These are phyloP conservation scores for Clytia hemisphaerica DNA, from an alignment of 30 jellyfish, hydroid and myxozoan species.

Conservation along the genomic window DNA sequence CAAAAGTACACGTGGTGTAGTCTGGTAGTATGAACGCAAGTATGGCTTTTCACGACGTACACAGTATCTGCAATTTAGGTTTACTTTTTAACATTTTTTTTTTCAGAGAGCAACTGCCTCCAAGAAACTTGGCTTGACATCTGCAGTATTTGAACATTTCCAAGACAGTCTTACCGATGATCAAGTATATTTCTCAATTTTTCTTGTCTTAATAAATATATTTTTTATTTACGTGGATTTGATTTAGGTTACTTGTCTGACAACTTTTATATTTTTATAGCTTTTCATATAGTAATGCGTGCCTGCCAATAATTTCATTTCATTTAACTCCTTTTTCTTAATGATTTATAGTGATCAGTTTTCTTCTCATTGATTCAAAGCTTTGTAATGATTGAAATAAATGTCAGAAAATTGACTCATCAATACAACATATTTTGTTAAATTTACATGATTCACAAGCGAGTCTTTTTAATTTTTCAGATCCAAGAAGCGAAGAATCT, in stretches of 20 bases:
- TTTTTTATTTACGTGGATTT: not conserved
- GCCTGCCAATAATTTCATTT: too few relatives aligned
- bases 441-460: not conserved
- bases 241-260: not conserved
- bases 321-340: too few relatives aligned
- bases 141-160: conserved; percentile 1
- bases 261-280: too few relatives aligned
- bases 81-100: not conserved
- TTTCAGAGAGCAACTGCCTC: conserved; percentile 48
- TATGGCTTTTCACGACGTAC: too few relatives aligned
- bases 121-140: conserved; percentile 34
- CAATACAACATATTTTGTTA: not conserved
- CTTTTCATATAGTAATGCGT: too few relatives aligned
- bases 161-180: conserved; percentile 37
- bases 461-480: conserved; percentile 11
- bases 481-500: conserved; percentile 43
- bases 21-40: too few relatives aligned
- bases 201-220: not conserved
- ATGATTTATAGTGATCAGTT: too few relatives aligned
- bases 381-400: too few relatives aligned
- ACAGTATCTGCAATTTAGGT: too few relatives aligned
- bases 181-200: conserved; percentile 28
- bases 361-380: too few relatives aligned
- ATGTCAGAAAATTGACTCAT: too few relatives aligned
- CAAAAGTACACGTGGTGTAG: too few relatives aligned